Conservation (phyloP, 2,888 invertebrate species). For the Gryllus longicercus region DNA sequence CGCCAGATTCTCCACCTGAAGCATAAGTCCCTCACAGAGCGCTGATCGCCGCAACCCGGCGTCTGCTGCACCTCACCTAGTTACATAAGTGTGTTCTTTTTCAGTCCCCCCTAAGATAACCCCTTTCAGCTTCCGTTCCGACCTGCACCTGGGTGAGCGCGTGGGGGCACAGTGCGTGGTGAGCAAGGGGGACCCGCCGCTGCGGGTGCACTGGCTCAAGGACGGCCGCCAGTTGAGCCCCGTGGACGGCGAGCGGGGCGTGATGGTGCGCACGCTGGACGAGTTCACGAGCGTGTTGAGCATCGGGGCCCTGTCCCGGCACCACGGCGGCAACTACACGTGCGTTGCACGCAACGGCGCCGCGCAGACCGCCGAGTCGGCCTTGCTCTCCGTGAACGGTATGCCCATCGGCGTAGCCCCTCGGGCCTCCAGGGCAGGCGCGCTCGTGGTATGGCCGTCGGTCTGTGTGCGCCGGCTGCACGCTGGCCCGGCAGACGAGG, state of each 20-base stretch:
- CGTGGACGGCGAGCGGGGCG: conserved; percentile 40
- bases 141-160: conserved; percentile 40
- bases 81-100: conserved; percentile 26
- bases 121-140: conserved; percentile 34
- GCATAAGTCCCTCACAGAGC: no score
- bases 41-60: no score
- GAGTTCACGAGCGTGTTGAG: conserved; percentile 47
- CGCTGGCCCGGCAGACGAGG: no score
- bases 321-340: conserved; percentile 40
- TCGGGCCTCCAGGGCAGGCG: not conserved
- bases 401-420: conserved; percentile 38
- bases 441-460: no score
- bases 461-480: no score
- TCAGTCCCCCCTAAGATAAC: no score
- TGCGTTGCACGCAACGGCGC: conserved; percentile 53
- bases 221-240: conserved; percentile 50
- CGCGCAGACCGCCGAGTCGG: conserved; percentile 49
- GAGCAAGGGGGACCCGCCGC: conserved; percentile 50
- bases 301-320: conserved; percentile 52
- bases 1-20: no score
- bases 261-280: conserved; percentile 42
- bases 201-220: conserved; percentile 51
- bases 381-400: conserved; percentile 52
- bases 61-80: no score
- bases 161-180: conserved; percentile 49